Evolutionary conservation across 2,113 vertebrate genomes (phyloP).

Genomic region (Tangachromis dhanisi): DNA sequence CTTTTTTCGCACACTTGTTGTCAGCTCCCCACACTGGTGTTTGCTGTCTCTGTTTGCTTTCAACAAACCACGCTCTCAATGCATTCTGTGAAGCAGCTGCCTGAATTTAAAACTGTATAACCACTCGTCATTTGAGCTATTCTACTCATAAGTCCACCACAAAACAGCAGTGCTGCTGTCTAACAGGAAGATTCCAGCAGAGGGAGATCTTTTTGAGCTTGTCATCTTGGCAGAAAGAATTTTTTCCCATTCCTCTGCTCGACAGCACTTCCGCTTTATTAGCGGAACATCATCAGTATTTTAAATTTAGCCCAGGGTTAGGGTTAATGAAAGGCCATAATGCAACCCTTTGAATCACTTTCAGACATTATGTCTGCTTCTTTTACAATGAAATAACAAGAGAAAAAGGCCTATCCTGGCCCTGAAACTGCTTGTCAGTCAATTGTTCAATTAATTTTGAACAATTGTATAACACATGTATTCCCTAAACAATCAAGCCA

Average conservation of each 20-base stretch:
- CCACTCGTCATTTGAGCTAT: not conserved
- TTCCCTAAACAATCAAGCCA: not conserved
- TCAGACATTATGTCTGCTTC: not conserved
- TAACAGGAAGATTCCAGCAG: not conserved
- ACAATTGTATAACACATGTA: not conserved
- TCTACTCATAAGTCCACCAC: not conserved
- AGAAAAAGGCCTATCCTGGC: not conserved
- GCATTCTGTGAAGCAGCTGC: not conserved
- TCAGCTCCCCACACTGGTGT: not conserved
- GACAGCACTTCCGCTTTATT: not conserved
- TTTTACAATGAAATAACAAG: not conserved
- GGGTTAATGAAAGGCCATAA: not conserved
- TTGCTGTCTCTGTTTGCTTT: not conserved
- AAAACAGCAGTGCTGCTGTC: not conserved
- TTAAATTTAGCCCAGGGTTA: not conserved
- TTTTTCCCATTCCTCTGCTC: not conserved
- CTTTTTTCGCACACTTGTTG: not conserved
- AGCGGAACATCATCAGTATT: not conserved
- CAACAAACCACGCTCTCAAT: not conserved
- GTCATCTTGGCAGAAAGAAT: not conserved
- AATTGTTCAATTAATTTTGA: not conserved
- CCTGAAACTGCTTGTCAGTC: not conserved
- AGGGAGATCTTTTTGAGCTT: not conserved
- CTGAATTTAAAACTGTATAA: not conserved
- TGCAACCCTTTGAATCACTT: not conserved